Percentiles rank a stretch among this genome's conserved stretches.
Evolutionary conservation across 2,888 invertebrate species (phyloP).

Genomic region (Onchidella celtica): DNA sequence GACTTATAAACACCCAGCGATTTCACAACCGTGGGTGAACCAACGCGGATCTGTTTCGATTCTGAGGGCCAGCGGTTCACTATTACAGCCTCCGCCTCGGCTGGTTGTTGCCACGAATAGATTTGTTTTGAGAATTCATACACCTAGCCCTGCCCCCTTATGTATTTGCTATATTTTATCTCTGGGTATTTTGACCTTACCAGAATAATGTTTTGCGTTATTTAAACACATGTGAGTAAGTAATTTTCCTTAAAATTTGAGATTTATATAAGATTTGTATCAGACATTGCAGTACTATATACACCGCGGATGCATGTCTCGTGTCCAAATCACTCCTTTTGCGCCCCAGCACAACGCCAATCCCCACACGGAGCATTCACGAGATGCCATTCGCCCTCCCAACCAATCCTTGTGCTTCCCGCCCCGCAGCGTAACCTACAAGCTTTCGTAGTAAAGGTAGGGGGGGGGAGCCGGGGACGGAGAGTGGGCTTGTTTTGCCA

Average conservation of each 20-base stretch:
- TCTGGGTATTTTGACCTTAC: neutral
- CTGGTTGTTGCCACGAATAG: slow-evolving; percentile 4
- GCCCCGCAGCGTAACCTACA: slow-evolving; percentile 45
- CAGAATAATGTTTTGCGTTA: neutral
- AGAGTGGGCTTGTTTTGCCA: neutral
- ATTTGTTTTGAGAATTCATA: neutral
- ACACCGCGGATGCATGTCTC: slow-evolving; percentile 6
- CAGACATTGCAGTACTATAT: neutral
- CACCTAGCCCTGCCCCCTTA: slow-evolving; percentile 33
- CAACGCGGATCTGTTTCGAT: slow-evolving; percentile 1
- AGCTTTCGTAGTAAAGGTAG: neutral
- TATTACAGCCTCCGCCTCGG: neutral
- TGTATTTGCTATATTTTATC: neutral
- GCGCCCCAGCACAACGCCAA: neutral
- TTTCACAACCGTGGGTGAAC: too few relatives aligned
- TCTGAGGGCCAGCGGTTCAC: neutral
- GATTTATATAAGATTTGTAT: neutral
- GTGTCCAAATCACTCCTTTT: neutral
- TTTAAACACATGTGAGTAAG: neutral
- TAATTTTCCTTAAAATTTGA: neutral
- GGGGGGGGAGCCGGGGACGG: neutral
- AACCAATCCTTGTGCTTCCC: slow-evolving; percentile 65
- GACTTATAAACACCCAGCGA: too few relatives aligned
- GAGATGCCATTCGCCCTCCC: slow-evolving; percentile 58
- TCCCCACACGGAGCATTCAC: slow-evolving; percentile 57